phyloP scores from a whole-genome alignment of 2,888 invertebrate genomes.

The Prostheceraeus crozeri region DNA sequence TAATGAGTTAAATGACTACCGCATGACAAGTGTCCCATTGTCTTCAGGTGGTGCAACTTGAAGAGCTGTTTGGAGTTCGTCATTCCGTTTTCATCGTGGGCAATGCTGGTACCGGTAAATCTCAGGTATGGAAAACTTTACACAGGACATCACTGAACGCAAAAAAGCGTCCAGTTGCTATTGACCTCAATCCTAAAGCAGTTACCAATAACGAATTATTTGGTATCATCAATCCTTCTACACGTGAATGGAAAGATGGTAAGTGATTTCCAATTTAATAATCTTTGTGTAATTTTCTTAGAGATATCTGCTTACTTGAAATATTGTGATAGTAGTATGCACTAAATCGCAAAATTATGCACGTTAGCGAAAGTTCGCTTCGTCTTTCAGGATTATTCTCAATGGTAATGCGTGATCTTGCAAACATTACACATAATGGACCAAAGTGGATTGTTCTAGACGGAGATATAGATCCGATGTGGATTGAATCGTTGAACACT shows the following conservation, averaged over 20 bases:
- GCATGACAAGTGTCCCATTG: background rate
- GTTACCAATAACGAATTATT: slow-evolving; percentile 94
- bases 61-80: slow-evolving; percentile 84
- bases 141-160: slow-evolving; percentile 78
- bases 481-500: slow-evolving; percentile 93
- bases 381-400: slow-evolving; percentile 65
- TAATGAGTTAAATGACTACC: background rate
- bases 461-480: slow-evolving; percentile 96
- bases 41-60: slow-evolving; percentile 72
- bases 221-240: slow-evolving; percentile 77
- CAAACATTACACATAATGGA: slow-evolving; percentile 72
- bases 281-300: background rate
- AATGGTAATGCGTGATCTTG: slow-evolving; percentile 88
- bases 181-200: slow-evolving; percentile 89
- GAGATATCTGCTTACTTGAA: background rate
- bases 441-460: slow-evolving; percentile 88
- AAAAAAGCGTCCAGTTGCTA: slow-evolving; percentile 76
- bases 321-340: background rate
- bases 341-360: too few relatives aligned
- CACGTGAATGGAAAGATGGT: slow-evolving; percentile 86
- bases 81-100: slow-evolving; percentile 82
- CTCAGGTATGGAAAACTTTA: slow-evolving; percentile 84
- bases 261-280: background rate
- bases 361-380: background rate
- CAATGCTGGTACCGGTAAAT: slow-evolving; percentile 84